Percentiles rank a stretch among this genome's conserved stretches.
These are phyloP conservation scores for Patagioenas fasciata DNA, from an alignment of 2,113 vertebrate species.

Conservation along the genomic window DNA sequence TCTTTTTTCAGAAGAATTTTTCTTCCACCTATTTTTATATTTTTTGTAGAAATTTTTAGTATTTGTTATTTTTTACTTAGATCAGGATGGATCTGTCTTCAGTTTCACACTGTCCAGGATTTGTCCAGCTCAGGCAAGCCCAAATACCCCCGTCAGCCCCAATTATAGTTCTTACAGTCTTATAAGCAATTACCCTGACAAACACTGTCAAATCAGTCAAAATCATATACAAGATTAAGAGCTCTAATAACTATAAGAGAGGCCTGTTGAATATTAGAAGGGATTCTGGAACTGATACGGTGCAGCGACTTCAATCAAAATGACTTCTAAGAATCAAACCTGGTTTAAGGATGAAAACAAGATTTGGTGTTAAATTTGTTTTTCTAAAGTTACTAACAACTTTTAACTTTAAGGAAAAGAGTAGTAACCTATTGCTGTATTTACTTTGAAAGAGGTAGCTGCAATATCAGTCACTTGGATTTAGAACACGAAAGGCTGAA, in stretches of 20 bases:
- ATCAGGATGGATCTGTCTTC: background rate
- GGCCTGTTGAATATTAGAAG: background rate
- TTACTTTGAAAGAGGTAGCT: background rate
- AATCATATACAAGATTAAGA: background rate
- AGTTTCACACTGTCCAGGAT: background rate
- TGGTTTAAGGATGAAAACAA: background rate
- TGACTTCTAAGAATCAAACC: background rate
- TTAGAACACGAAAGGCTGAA: background rate
- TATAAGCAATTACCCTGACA: background rate
- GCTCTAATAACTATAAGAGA: background rate
- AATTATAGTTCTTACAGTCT: background rate
- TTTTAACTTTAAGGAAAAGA: background rate
- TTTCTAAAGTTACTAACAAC: background rate
- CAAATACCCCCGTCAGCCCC: background rate
- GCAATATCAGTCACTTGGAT: background rate
- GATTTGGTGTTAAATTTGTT: background rate
- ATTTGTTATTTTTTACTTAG: background rate
- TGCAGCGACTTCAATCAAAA: background rate
- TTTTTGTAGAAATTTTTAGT: background rate
- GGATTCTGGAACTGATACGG: background rate
- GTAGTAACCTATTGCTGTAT: background rate
- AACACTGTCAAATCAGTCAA: background rate
- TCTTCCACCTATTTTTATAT: background rate
- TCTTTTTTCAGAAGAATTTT: background rate
- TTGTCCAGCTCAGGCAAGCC: background rate